A percentile compares a stretch with the other conserved stretches of the same genome.
Conservation (phyloP, 2,797 vertebrate genomes). For the Sebastes glaucus region DNA sequence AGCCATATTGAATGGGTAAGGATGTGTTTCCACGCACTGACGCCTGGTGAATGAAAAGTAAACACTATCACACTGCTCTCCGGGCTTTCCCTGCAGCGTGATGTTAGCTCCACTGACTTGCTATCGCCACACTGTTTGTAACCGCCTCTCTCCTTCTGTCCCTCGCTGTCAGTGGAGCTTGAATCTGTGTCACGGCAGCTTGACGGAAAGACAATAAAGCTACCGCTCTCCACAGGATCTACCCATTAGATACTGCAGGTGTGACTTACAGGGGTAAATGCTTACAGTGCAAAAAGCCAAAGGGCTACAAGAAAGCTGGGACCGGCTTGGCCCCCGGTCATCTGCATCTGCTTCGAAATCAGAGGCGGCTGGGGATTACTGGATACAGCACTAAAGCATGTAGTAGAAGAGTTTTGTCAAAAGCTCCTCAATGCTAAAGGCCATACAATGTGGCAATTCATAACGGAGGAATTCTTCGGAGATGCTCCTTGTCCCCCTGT, state of each 20-base stretch:
- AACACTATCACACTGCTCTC: conserved; percentile 33
- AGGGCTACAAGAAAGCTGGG: conserved; percentile 23
- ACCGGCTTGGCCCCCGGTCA: not conserved
- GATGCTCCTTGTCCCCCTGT: conserved; percentile 70
- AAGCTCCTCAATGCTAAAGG: conserved; percentile 43
- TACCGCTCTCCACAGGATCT: conserved; percentile 1
- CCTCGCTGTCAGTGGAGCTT: conserved; percentile 9
- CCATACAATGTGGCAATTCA: conserved; percentile 58
- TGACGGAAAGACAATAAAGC: conserved; percentile 43
- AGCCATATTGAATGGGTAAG: conserved; percentile 22
- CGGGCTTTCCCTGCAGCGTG: conserved; percentile 23
- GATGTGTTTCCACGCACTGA: conserved; percentile 10
- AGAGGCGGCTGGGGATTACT: not conserved
- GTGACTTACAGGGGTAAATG: conserved; percentile 20
- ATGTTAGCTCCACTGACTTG: conserved; percentile 43
- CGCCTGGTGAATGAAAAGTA: conserved; percentile 31
- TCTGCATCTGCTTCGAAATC: conserved; percentile 7
- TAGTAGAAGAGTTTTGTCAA: conserved; percentile 7
- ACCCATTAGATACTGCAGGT: conserved; percentile 24
- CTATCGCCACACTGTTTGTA: conserved; percentile 14
- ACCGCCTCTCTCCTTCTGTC: conserved; percentile 8
- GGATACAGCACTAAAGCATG: not conserved
- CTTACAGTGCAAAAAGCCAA: conserved; percentile 27
- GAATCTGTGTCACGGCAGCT: conserved; percentile 30
- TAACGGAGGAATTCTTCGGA: conserved; percentile 68